These are phyloP conservation scores for Drosophila cyrtoloma DNA, from an alignment of 2,888 invertebrate genomes.

Conservation along the genomic window DNA sequence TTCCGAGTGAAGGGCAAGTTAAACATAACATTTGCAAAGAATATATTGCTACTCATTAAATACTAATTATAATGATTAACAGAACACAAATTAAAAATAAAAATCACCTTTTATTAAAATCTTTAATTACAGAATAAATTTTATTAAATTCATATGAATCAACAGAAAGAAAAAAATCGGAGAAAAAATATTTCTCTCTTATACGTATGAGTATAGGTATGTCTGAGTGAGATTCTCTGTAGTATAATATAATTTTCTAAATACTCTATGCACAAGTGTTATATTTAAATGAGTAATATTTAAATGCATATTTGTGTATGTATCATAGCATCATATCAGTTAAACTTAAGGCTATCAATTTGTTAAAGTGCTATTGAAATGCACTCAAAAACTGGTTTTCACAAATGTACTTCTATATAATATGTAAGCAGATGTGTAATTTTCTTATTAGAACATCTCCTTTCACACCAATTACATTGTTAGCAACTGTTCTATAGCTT, in stretches of 20 bases:
- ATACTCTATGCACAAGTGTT: background rate
- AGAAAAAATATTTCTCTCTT: background rate
- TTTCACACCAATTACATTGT: constrained; percentile 3
- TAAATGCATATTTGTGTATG: background rate
- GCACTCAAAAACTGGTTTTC: background rate
- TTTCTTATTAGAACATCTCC: constrained; percentile 4
- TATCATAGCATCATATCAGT: background rate
- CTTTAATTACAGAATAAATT: background rate
- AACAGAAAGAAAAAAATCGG: background rate
- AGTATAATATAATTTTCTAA: background rate
- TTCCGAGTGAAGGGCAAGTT: background rate
- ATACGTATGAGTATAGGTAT: background rate
- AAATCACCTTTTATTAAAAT: background rate
- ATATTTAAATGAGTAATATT: background rate
- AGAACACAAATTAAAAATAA: background rate
- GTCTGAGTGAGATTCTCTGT: background rate
- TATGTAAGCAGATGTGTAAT: background rate
- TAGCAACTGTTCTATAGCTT: constrained; percentile 7
- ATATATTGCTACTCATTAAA: background rate
- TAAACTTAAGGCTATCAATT: background rate
- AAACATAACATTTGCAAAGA: background rate
- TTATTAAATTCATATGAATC: background rate
- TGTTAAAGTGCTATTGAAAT: background rate
- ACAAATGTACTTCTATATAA: background rate
- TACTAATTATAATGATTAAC: background rate